Conservation (phyloP, 2,888 invertebrate genomes). For the Acrocyrtus sp. region DNA sequence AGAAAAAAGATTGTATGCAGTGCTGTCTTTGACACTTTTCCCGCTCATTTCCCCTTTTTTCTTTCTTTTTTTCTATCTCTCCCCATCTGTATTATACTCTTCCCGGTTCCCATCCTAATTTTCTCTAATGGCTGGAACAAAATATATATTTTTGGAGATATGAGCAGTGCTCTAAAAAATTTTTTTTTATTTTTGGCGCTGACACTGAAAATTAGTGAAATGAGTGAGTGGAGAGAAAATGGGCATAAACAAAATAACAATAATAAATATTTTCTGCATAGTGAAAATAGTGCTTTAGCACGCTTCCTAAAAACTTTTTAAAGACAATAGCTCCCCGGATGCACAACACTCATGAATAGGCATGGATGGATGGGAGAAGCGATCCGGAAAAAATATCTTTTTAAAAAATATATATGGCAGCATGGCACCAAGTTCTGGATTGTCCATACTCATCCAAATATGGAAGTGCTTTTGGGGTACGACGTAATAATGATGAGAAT, state of each 20-base stretch:
- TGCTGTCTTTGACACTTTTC: not conserved
- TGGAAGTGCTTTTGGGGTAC: too few relatives aligned
- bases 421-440: too few relatives aligned
- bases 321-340: conserved; percentile 40
- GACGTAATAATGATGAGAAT: too few relatives aligned
- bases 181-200: conserved; percentile 12
- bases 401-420: too few relatives aligned
- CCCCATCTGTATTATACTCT: not conserved
- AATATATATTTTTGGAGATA: not conserved
- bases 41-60: too few relatives aligned
- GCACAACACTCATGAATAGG: conserved; percentile 25
- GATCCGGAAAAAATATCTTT: not conserved
- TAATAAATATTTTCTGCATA: not conserved
- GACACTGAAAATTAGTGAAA: conserved; percentile 40
- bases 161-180: not conserved
- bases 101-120: conserved; percentile 13
- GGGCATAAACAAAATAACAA: not conserved
- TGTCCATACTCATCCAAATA: not conserved
- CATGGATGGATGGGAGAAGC: not conserved
- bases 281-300: conserved; percentile 15
- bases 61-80: too few relatives aligned
- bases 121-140: conserved; percentile 14
- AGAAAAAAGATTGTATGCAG: not conserved
- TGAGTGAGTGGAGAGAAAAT: not conserved
- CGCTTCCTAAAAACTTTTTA: conserved; percentile 14